These are phyloP conservation scores for Condylostylus longicornis DNA, from an alignment of 1,140 invertebrate genomes.

Conservation along the genomic window DNA sequence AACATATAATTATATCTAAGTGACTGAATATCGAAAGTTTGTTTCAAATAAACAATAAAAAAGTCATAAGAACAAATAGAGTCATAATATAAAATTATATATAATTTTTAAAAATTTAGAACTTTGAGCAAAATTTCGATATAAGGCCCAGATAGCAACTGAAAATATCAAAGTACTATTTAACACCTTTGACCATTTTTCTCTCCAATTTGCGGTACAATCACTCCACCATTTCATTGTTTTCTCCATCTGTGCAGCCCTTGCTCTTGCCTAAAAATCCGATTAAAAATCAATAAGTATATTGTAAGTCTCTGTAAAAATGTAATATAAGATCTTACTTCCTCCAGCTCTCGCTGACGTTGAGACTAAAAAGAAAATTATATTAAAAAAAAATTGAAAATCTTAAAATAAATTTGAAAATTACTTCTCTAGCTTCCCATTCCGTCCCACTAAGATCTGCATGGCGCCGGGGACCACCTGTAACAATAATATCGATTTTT, in stretches of 20 bases:
- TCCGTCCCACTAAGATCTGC: conserved; percentile 46
- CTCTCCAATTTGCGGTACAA: conserved; percentile 50
- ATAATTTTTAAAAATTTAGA: too few species aligned
- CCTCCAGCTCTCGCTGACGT: conserved; percentile 68
- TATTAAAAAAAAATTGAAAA: conserved; percentile 1
- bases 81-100: too few species aligned
- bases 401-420: conserved; percentile 3
- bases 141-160: conserved; percentile 3
- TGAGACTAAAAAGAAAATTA: conserved; percentile 35
- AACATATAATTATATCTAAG: too few species aligned
- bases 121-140: too few species aligned
- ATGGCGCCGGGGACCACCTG: too few species aligned
- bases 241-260: conserved; percentile 95
- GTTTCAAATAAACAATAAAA: too few species aligned
- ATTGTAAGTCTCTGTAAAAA: too few species aligned
- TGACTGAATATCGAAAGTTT: too few species aligned
- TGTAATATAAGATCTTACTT: too few species aligned
- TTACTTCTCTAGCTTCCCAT: conserved; percentile 53
- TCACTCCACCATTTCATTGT: conserved; percentile 97
- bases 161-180: not conserved
- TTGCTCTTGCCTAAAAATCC: conserved; percentile 65
- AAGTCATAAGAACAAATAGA: too few species aligned
- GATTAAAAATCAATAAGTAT: too few species aligned
- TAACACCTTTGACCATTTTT: conserved; percentile 87
- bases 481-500: too few species aligned